Percentiles rank a stretch among this genome's conserved stretches.
These are phyloP conservation scores for Seriola dumerili DNA, from an alignment of 2,113 vertebrate genomes.

Conservation along the genomic window DNA sequence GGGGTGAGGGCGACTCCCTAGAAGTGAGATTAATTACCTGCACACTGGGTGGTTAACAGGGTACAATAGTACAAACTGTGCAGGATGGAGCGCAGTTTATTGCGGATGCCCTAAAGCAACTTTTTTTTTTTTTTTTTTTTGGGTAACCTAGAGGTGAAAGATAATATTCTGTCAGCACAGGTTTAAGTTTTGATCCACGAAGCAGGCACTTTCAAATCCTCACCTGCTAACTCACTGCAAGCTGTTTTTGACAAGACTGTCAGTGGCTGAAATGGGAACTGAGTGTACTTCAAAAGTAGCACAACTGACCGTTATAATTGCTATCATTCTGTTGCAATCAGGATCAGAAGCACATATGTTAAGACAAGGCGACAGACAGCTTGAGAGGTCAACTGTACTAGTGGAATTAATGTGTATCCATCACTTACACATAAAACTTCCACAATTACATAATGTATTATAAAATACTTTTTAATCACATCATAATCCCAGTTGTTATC, in stretches of 20 bases:
- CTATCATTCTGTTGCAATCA: slow-evolving; percentile 5
- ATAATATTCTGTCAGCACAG: slow-evolving; percentile 30
- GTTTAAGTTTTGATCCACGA: slow-evolving; percentile 30
- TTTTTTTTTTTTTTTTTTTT: neutral
- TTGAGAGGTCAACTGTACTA: neutral
- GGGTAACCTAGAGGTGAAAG: slow-evolving; percentile 30
- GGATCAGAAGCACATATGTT: neutral
- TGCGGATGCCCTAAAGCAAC: neutral
- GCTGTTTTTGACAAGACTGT: slow-evolving; percentile 29
- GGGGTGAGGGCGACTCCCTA: slow-evolving; percentile 31
- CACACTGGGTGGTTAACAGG: slow-evolving; percentile 61
- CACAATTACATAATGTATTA: neutral
- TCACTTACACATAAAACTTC: neutral
- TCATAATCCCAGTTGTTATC: neutral
- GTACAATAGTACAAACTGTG: slow-evolving; percentile 45
- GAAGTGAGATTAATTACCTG: slow-evolving; percentile 66
- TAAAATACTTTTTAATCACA: neutral
- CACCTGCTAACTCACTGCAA: slow-evolving; percentile 11
- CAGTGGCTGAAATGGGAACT: slow-evolving; percentile 39
- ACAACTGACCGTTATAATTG: slow-evolving; percentile 6
- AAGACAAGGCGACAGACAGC: neutral
- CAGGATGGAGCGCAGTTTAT: slow-evolving; percentile 8
- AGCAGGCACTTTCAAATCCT: slow-evolving; percentile 20
- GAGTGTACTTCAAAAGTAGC: neutral
- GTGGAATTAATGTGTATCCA: neutral